Percentiles rank a stretch among this genome's conserved stretches.
phyloP scores from a whole-genome alignment of 2,113 vertebrate genomes.

The Tachysurus vachellii region DNA sequence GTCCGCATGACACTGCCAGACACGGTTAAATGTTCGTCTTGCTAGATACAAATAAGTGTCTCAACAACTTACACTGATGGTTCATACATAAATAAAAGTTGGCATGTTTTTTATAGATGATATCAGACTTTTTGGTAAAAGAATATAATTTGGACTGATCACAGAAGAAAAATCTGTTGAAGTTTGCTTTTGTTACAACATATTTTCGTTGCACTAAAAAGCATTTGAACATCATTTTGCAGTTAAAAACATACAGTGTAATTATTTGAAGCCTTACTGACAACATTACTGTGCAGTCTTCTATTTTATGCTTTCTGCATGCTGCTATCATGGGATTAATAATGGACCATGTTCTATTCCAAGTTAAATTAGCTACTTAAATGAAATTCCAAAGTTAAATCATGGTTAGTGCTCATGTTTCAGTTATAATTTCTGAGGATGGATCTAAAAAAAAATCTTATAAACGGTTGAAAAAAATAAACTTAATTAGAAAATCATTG shows the following conservation, averaged over 20 bases:
- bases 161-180: neutral
- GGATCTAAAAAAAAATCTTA: neutral
- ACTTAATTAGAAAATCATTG: neutral
- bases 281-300: neutral
- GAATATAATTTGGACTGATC: constrained; percentile 1
- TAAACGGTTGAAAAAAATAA: neutral
- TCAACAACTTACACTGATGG: constrained; percentile 38
- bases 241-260: neutral
- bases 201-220: neutral
- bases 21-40: constrained; percentile 62
- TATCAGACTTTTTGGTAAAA: neutral
- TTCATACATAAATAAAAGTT: constrained; percentile 34
- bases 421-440: neutral
- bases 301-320: neutral
- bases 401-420: neutral
- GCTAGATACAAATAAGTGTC: constrained; percentile 68
- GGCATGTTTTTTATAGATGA: neutral
- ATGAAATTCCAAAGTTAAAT: neutral
- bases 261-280: neutral
- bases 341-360: neutral
- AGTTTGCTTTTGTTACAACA: neutral
- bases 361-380: neutral
- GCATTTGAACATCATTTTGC: neutral
- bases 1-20: constrained; percentile 56
- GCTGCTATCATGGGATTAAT: too few species aligned